These are phyloP conservation scores for Istiophorus platypterus DNA, from an alignment of 2,113 vertebrate genomes.

Conservation along the genomic window DNA sequence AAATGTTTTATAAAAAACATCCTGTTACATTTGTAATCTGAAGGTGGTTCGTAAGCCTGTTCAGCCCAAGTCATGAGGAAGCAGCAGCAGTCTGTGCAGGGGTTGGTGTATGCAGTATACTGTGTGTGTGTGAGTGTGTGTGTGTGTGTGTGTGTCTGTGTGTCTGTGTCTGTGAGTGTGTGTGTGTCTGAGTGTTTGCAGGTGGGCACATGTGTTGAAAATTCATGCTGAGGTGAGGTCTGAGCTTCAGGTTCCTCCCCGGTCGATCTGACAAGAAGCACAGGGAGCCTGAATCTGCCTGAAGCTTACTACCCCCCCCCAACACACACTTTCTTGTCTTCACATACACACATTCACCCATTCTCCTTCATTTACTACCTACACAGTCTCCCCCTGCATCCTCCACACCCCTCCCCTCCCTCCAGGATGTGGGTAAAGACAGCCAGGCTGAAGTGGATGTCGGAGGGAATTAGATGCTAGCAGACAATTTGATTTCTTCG, in stretches of 20 bases:
- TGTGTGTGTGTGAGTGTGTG: slow-evolving; percentile 22
- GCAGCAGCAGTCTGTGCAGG: background rate
- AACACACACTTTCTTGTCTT: background rate
- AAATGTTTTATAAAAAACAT: background rate
- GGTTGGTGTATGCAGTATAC: background rate
- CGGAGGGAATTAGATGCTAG: slow-evolving; percentile 81
- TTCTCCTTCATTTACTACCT: slow-evolving; percentile 48
- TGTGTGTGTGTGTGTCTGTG: background rate
- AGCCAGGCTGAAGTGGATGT: slow-evolving; percentile 75
- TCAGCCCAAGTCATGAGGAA: slow-evolving; percentile 7
- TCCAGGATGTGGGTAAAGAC: slow-evolving; percentile 72
- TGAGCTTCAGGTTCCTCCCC: slow-evolving; percentile 74
- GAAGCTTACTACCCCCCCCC: slow-evolving; percentile 57
- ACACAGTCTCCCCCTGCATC: slow-evolving; percentile 8
- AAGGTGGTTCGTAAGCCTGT: slow-evolving; percentile 1
- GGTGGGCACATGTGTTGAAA: slow-evolving; percentile 34
- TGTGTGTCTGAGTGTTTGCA: slow-evolving; percentile 20
- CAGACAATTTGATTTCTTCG: slow-evolving; percentile 83
- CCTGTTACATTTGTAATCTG: background rate
- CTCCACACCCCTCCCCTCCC: slow-evolving; percentile 46
- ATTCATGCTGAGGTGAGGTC: slow-evolving; percentile 64
- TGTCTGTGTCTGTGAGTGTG: slow-evolving; percentile 6
- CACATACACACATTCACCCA: slow-evolving; percentile 26
- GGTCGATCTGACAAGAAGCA: slow-evolving; percentile 74
- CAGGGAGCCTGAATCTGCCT: slow-evolving; percentile 66